Conservation (phyloP, 2,797 vertebrate species). For the Sebastes vulpes region DNA sequence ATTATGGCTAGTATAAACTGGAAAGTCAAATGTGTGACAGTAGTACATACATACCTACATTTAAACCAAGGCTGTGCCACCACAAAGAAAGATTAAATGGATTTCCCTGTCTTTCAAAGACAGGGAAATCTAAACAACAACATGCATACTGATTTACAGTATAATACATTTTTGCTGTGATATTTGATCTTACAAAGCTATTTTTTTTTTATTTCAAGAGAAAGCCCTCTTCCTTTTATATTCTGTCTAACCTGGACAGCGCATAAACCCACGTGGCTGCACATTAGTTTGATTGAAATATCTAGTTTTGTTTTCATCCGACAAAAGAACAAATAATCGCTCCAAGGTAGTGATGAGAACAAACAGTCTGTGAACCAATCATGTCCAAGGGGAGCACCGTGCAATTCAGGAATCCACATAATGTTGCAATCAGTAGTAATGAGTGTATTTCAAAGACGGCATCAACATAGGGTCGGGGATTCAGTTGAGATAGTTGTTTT, state of each 20-base stretch:
- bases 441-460: background rate
- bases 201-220: conserved; percentile 34
- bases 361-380: conserved; percentile 8
- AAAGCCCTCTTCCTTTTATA: conserved; percentile 52
- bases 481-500: background rate
- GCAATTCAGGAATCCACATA: conserved; percentile 22
- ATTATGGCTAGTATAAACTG: conserved; percentile 71
- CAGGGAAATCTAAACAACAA: conserved; percentile 65
- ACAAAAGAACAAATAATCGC: conserved; percentile 11
- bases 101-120: conserved; percentile 58
- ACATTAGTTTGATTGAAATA: conserved; percentile 24
- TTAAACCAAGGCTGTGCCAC: conserved; percentile 68
- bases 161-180: conserved; percentile 76
- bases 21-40: conserved; percentile 72
- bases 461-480: background rate
- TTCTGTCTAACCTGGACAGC: conserved; percentile 13
- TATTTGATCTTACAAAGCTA: conserved; percentile 61
- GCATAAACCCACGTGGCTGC: conserved; percentile 27
- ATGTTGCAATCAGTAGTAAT: conserved; percentile 5
- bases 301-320: conserved; percentile 30
- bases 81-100: conserved; percentile 66
- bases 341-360: conserved; percentile 3
- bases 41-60: conserved; percentile 67
- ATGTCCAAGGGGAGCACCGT: conserved; percentile 43
- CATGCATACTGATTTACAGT: conserved; percentile 82